phyloP scores from a whole-genome alignment of 2,113 vertebrate species.

The Puffinus mauretanicus region DNA sequence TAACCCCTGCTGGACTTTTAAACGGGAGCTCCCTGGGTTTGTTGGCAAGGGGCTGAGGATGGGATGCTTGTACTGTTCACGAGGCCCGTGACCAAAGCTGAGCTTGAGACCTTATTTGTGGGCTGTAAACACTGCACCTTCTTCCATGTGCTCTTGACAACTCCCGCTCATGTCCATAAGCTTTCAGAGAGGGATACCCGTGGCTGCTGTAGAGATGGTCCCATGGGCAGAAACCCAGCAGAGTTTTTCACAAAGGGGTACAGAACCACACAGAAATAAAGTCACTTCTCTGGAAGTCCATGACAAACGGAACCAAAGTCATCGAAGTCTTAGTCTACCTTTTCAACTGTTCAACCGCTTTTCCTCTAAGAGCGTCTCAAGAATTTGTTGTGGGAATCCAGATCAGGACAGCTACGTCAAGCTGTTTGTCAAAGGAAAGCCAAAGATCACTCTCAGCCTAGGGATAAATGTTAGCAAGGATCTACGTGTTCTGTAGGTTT shows the following conservation, averaged over 20 bases:
- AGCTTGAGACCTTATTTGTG: neutral
- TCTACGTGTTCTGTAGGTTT: neutral
- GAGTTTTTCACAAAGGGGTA: neutral
- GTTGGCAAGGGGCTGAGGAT: neutral
- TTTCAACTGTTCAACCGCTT: neutral
- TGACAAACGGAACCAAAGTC: neutral
- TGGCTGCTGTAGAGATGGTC: neutral
- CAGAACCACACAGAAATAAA: neutral
- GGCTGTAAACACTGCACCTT: neutral
- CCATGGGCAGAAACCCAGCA: neutral
- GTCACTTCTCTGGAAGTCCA: neutral
- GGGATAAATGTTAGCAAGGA: neutral
- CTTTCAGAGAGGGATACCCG: neutral
- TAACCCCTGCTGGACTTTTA: neutral
- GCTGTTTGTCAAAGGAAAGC: neutral
- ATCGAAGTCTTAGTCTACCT: neutral
- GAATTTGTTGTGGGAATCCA: neutral
- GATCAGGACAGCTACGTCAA: neutral
- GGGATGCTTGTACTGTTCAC: neutral
- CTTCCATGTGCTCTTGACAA: neutral
- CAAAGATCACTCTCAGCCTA: neutral
- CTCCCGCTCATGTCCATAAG: rapidly evolving
- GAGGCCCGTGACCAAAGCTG: neutral
- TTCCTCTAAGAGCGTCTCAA: neutral
- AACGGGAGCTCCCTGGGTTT: neutral